A percentile compares a stretch with the other conserved stretches of the same genome.
Conservation (phyloP, 2,888 invertebrate genomes). For the Dorcus parallelipipedus region DNA sequence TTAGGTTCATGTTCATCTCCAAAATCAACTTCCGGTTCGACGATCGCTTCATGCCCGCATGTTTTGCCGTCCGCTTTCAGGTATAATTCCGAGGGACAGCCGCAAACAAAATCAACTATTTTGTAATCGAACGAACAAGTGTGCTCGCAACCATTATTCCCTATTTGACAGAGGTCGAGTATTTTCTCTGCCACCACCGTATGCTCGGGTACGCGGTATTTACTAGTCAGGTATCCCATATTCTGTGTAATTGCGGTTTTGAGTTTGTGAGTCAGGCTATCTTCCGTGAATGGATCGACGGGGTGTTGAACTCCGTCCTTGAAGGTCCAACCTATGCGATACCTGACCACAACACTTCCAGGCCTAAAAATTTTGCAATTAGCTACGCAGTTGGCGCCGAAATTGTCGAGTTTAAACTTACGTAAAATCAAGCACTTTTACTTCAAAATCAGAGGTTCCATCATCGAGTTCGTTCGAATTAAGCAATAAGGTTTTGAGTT, state of each 20-base stretch:
- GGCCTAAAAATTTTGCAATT: constrained; percentile 50
- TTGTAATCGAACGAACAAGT: constrained; percentile 65
- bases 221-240: constrained; percentile 50
- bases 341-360: constrained; percentile 64
- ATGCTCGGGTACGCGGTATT: constrained; percentile 48
- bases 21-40: constrained; percentile 35
- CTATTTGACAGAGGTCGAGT: constrained; percentile 63
- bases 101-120: constrained; percentile 61
- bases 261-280: constrained; percentile 51
- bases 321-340: constrained; percentile 64
- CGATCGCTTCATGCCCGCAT: constrained; percentile 40
- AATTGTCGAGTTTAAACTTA: constrained; percentile 41
- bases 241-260: constrained; percentile 51
- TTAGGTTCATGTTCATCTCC: constrained; percentile 36
- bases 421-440: constrained; percentile 63
- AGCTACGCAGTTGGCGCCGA: neutral
- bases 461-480: constrained; percentile 52
- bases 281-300: constrained; percentile 52
- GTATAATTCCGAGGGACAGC: constrained; percentile 58
- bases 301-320: constrained; percentile 49
- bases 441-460: constrained; percentile 55
- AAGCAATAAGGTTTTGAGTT: constrained; percentile 59
- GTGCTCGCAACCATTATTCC: constrained; percentile 64
- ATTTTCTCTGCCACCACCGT: constrained; percentile 57
- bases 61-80: constrained; percentile 51